Evolutionary conservation across 2,888 invertebrate genomes (phyloP).

Genomic region (Drosophila maculinotata): DNA sequence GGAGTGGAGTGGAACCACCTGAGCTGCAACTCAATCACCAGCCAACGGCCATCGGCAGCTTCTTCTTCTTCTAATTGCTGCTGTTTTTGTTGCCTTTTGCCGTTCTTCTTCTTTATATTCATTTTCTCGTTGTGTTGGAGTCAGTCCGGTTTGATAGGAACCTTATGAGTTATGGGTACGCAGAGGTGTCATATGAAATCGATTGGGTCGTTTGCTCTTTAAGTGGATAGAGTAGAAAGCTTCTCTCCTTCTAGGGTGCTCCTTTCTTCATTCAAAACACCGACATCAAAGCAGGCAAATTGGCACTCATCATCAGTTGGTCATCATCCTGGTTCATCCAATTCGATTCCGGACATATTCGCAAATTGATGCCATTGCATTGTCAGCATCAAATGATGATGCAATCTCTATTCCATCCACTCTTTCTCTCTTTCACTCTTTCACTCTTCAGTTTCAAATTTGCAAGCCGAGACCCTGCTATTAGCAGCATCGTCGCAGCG

Average conservation of each 20-base stretch:
- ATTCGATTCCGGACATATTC: conserved; percentile 51
- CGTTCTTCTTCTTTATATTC: conserved; percentile 9
- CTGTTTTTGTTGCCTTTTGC: conserved; percentile 51
- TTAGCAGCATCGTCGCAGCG: conserved; percentile 52
- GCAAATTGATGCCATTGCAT: conserved; percentile 43
- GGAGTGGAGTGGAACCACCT: conserved; percentile 49
- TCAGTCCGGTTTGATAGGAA: conserved; percentile 35
- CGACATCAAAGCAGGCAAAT: conserved; percentile 53
- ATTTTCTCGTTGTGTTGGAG: conserved; percentile 1
- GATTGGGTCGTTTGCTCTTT: conserved; percentile 31
- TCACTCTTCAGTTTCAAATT: conserved; percentile 36
- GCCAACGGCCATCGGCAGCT: conserved; percentile 61
- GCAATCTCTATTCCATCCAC: conserved; percentile 53
- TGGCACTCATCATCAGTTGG: conserved; percentile 46
- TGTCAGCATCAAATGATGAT: conserved; percentile 47
- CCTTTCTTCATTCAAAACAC: conserved; percentile 30
- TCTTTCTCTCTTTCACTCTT: conserved; percentile 13
- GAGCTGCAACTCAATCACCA: conserved; percentile 76
- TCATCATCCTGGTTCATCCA: conserved; percentile 19
- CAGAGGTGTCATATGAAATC: conserved; percentile 52
- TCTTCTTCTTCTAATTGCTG: conserved; percentile 65
- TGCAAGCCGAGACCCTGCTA: conserved; percentile 57
- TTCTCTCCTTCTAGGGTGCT: conserved; percentile 38
- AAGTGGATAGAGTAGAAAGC: conserved; percentile 57
- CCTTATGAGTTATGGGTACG: conserved; percentile 59